Conservation (phyloP, 1,140 invertebrate genomes). For the Brachionus sp. region DNA sequence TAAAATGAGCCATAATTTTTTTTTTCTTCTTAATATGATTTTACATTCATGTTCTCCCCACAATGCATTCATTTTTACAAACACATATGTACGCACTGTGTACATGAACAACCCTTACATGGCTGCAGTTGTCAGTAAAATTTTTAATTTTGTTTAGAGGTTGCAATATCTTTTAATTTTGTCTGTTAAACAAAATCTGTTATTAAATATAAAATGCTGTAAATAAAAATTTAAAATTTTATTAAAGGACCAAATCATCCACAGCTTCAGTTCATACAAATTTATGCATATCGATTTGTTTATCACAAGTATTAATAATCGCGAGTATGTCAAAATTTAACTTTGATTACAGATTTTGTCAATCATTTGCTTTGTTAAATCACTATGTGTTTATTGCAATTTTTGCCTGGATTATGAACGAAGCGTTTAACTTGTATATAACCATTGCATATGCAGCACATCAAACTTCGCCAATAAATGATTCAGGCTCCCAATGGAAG, state of each 20-base stretch:
- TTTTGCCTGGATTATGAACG: conserved; percentile 63
- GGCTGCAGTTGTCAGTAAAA: too few relatives aligned
- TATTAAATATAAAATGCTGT: too few relatives aligned
- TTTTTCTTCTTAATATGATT: too few relatives aligned
- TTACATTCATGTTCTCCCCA: too few relatives aligned
- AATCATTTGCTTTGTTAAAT: conserved; percentile 57
- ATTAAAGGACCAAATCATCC: conserved; percentile 54
- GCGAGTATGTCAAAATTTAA: conserved; percentile 35
- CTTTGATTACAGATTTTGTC: conserved; percentile 51
- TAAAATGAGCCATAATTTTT: too few relatives aligned
- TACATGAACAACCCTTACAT: too few relatives aligned
- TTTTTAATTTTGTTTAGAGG: too few relatives aligned
- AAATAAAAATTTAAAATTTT: conserved; percentile 22
- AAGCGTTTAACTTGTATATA: conserved; percentile 60
- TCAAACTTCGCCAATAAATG: conserved; percentile 50
- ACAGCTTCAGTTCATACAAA: conserved; percentile 57
- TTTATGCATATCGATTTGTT: conserved; percentile 54
- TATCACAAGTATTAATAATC: conserved; percentile 56
- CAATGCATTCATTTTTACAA: too few relatives aligned
- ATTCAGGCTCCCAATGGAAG: conserved; percentile 53
- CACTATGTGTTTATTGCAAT: conserved; percentile 61
- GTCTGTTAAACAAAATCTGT: too few relatives aligned
- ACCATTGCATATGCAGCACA: conserved; percentile 60
- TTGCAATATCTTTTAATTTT: too few relatives aligned
- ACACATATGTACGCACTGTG: too few relatives aligned